phyloP scores from a whole-genome alignment of 2,888 invertebrate species.

The Napeogenes sylphis region DNA sequence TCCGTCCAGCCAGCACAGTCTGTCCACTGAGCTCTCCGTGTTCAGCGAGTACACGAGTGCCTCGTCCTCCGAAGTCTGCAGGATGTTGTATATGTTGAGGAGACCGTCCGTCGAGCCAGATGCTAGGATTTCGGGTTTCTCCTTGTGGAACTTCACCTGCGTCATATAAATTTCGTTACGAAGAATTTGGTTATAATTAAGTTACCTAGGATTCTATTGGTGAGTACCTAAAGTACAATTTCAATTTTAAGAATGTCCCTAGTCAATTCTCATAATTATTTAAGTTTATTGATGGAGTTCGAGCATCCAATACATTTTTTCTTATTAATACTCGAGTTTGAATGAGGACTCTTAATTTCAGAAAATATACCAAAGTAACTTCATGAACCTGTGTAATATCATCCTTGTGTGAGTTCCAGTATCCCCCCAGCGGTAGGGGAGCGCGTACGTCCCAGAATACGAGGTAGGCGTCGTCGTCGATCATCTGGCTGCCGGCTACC shows the following conservation, averaged over 20 bases:
- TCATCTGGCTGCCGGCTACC: slow-evolving; percentile 85
- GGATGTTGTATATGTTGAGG: slow-evolving; percentile 89
- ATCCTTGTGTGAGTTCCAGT: slow-evolving; percentile 90
- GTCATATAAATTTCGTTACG: slow-evolving; percentile 18
- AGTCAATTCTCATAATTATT: too few relatives aligned
- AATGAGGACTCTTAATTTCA: too few relatives aligned
- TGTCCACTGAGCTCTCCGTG: slow-evolving; percentile 86
- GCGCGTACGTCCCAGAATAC: slow-evolving; percentile 89
- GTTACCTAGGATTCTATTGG: too few relatives aligned
- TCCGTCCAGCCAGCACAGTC: slow-evolving; percentile 75
- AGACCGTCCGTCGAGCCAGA: slow-evolving; percentile 91
- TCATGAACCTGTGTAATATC: slow-evolving; percentile 83
- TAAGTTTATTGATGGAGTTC: too few relatives aligned
- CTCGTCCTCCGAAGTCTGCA: slow-evolving; percentile 85
- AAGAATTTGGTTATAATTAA: background rate
- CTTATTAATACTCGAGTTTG: too few relatives aligned
- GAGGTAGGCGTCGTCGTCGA: slow-evolving; percentile 83
- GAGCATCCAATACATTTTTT: too few relatives aligned
- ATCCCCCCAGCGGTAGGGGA: slow-evolving; percentile 82
- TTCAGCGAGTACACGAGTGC: slow-evolving; percentile 87
- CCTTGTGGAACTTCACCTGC: slow-evolving; percentile 84
- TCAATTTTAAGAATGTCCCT: too few relatives aligned
- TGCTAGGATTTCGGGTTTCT: slow-evolving; percentile 80
- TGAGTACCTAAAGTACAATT: too few relatives aligned
- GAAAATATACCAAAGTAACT: background rate